A percentile compares a stretch with the other conserved stretches of the same genome.
Evolutionary conservation across 92 coral and sea anemone genomes (phyloP).

Genomic region (Zoanthus sociatus): DNA sequence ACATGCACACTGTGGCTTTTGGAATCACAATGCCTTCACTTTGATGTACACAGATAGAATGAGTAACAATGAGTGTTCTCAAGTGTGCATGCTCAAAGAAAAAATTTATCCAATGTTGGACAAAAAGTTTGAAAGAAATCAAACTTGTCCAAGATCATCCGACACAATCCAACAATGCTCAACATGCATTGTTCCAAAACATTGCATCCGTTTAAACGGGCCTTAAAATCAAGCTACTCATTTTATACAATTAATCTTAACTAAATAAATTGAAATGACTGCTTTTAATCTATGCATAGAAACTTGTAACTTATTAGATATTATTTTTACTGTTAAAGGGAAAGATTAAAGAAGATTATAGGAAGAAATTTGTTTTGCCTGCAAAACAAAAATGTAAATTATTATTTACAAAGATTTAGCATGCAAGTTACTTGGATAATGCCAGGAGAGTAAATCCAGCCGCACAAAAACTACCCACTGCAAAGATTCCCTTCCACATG

Average conservation of each 20-base stretch:
- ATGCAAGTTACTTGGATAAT: constrained; percentile 72
- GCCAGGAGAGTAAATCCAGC: constrained; percentile 96
- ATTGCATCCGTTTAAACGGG: no score
- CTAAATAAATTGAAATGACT: background rate
- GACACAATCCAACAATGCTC: no score
- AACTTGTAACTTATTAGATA: background rate
- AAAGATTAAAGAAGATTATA: background rate
- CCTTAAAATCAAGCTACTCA: background rate
- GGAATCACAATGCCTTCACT: no score
- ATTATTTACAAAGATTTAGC: constrained; percentile 28
- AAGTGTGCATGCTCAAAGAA: no score
- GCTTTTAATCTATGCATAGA: background rate
- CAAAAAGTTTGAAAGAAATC: no score
- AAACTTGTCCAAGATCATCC: no score
- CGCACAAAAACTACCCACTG: constrained; percentile 96
- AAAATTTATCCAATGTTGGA: no score
- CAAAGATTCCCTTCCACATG: constrained; percentile 94
- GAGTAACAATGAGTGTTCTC: no score
- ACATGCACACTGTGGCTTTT: no score
- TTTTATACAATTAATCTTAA: background rate
- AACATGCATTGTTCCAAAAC: no score
- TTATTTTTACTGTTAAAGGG: background rate
- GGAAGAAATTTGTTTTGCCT: constrained; percentile 33
- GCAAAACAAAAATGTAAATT: constrained; percentile 27
- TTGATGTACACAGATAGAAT: no score